Evolutionary conservation across 2,888 invertebrate genomes (phyloP).

Genomic region (Anodontia alba): DNA sequence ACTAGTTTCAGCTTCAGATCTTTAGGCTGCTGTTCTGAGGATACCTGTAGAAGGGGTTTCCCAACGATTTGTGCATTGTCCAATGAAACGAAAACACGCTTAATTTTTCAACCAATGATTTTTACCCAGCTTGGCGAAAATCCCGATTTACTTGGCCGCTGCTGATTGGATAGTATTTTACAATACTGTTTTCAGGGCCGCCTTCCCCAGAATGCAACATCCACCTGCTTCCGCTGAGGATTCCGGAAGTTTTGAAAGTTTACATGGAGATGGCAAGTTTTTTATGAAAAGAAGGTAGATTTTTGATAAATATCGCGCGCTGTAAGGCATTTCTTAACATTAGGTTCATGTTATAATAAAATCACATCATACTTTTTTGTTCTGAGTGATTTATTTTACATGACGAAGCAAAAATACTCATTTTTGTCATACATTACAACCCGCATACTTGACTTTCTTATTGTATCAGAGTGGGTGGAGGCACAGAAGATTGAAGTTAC

Average conservation of each 20-base stretch:
- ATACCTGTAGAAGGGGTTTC: conserved; percentile 25
- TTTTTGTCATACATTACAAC: no score
- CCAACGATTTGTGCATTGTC: conserved; percentile 36
- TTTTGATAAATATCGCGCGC: background rate
- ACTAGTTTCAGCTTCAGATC: conserved; percentile 66
- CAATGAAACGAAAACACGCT: conserved; percentile 78
- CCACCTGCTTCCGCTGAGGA: conserved; percentile 21
- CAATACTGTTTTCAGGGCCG: conserved; percentile 39
- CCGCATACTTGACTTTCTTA: no score
- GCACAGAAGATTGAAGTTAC: no score
- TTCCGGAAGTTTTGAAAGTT: conserved; percentile 62
- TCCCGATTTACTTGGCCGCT: conserved; percentile 74
- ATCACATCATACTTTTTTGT: background rate
- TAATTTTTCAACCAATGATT: conserved; percentile 72
- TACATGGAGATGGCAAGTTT: conserved; percentile 57
- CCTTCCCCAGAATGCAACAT: conserved; percentile 2
- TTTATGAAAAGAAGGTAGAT: background rate
- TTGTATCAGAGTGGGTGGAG: no score
- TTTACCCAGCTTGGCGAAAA: conserved; percentile 75
- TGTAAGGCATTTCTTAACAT: background rate
- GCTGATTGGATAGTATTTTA: conserved; percentile 70
- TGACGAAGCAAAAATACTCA: no score
- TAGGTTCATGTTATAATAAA: background rate
- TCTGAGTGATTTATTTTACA: background rate
- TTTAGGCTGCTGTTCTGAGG: conserved; percentile 9